These are phyloP conservation scores for Ischnus inquisitorius DNA, from an alignment of 2,888 invertebrate genomes.

Conservation along the genomic window DNA sequence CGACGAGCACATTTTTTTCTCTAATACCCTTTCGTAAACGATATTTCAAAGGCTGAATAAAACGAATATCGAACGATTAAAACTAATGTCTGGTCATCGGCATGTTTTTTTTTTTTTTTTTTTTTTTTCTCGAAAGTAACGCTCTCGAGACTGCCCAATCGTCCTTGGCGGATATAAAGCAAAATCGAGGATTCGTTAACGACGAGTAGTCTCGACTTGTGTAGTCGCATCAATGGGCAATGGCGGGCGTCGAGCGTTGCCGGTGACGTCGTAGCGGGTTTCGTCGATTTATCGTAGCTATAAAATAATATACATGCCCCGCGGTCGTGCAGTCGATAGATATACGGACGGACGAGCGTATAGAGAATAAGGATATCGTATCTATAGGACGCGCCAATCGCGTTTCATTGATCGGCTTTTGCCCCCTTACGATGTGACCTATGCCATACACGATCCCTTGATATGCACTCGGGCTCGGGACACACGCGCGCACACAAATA, in stretches of 20 bases:
- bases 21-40: background rate
- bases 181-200: conserved; percentile 1
- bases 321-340: background rate
- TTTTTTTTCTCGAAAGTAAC: background rate
- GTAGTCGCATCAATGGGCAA: conserved; percentile 78
- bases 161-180: background rate
- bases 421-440: conserved; percentile 65
- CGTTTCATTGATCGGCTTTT: conserved; percentile 75
- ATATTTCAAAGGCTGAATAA: no score
- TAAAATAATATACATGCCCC: conserved; percentile 9
- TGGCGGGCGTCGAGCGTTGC: conserved; percentile 74
- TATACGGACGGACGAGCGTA: conserved; percentile 7
- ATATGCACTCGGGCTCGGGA: conserved; percentile 17
- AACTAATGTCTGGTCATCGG: no score
- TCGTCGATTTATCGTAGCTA: conserved; percentile 15
- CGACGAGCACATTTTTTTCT: background rate
- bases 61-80: no score
- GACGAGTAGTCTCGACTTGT: background rate
- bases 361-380: background rate
- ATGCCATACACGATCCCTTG: conserved; percentile 55
- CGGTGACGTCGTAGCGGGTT: conserved; percentile 43
- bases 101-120: background rate
- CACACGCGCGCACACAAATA: no score
- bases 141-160: background rate
- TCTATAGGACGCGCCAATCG: conserved; percentile 71